A percentile compares a stretch with the other conserved stretches of the same genome.
Evolutionary conservation across 2,888 invertebrate genomes (phyloP).

Genomic region (Morpho helenor): DNA sequence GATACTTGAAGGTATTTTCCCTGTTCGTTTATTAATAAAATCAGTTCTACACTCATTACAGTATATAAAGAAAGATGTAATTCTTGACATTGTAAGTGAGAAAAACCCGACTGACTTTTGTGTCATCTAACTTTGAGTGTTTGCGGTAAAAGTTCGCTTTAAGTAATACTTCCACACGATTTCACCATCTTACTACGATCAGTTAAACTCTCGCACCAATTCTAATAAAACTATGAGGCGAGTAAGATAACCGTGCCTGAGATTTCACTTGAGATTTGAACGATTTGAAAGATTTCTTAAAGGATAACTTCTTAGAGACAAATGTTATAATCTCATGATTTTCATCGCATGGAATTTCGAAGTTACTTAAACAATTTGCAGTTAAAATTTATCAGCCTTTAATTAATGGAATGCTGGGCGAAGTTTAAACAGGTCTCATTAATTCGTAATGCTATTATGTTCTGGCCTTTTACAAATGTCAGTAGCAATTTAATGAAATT

Average conservation of each 20-base stretch:
- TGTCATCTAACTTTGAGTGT: conserved; percentile 59
- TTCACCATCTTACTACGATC: conserved; percentile 60
- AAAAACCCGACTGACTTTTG: conserved; percentile 50
- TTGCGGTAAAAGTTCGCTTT: conserved; percentile 53
- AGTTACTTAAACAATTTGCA: conserved; percentile 26
- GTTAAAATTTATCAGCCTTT: conserved; percentile 41
- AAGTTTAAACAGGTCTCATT: conserved; percentile 48
- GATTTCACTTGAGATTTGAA: conserved; percentile 5
- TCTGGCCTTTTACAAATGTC: conserved; percentile 40
- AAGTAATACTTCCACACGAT: conserved; percentile 66
- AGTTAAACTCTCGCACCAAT: conserved; percentile 52
- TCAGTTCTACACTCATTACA: too few relatives aligned
- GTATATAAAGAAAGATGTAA: conserved; percentile 43
- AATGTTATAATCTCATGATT: conserved; percentile 10
- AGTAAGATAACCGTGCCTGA: conserved; percentile 1
- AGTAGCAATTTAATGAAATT: conserved; percentile 36
- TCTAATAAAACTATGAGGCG: conserved; percentile 27
- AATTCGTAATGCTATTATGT: conserved; percentile 46
- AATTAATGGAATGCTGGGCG: conserved; percentile 51
- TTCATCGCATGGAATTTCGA: conserved; percentile 13
- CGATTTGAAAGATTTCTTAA: conserved; percentile 4
- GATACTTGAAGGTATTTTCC: too few relatives aligned
- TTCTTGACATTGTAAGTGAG: conserved; percentile 57
- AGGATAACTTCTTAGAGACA: conserved; percentile 5
- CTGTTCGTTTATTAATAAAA: too few relatives aligned